Conservation (phyloP, 1,140 invertebrate genomes). For the Drosophila grimshawi region DNA sequence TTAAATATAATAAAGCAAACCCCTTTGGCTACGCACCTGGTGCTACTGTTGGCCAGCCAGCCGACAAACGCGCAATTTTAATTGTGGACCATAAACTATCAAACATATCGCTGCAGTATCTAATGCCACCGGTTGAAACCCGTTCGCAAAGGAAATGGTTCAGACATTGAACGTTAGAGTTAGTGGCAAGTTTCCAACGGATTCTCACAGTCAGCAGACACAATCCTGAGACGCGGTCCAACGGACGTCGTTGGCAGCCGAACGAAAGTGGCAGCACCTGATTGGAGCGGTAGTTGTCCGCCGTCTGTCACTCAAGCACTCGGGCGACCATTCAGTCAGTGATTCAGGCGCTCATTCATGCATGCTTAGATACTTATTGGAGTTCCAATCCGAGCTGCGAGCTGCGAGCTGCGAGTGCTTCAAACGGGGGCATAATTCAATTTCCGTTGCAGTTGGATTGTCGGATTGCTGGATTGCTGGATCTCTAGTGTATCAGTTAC, state of each 20-base stretch:
- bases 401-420: constrained; percentile 12
- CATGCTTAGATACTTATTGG: constrained; percentile 56
- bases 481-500: constrained; percentile 73
- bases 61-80: constrained; percentile 61
- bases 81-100: constrained; percentile 74
- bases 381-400: constrained; percentile 12
- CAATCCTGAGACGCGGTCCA: constrained; percentile 25
- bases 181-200: constrained; percentile 37
- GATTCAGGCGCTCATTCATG: constrained; percentile 74
- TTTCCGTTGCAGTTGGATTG: constrained; percentile 61
- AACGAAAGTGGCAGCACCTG: constrained; percentile 78
- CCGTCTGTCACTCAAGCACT: constrained; percentile 66
- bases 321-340: constrained; percentile 48
- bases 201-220: constrained; percentile 68
- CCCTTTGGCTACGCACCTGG: constrained; percentile 14
- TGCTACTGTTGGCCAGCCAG: constrained; percentile 9
- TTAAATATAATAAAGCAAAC: background rate
- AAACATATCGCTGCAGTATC: constrained; percentile 65
- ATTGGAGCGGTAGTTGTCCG: constrained; percentile 71
- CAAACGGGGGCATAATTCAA: constrained; percentile 70
- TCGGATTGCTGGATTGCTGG: constrained; percentile 15
- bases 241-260: constrained; percentile 56
- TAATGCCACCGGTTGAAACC: constrained; percentile 64
- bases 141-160: constrained; percentile 70
- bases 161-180: constrained; percentile 73